These are phyloP conservation scores for Drosophila virilis DNA, from an alignment of 1,140 invertebrate genomes.

Conservation along the genomic window DNA sequence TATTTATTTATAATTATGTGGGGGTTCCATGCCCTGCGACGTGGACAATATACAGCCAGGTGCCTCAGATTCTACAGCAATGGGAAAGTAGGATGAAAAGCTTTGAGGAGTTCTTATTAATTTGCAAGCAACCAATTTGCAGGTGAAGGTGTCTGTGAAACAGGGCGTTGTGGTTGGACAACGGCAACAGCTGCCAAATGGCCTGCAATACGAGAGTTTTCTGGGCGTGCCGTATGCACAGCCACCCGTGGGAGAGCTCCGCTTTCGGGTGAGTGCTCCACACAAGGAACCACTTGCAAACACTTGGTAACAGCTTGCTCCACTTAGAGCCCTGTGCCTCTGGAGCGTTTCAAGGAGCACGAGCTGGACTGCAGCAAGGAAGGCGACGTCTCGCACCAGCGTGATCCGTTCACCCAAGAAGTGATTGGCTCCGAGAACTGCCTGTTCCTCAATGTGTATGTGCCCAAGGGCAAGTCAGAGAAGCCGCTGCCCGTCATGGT, in stretches of 20 bases:
- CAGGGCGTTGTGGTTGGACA: slow-evolving; percentile 72
- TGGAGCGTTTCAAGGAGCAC: slow-evolving; percentile 57
- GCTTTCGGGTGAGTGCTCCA: slow-evolving; percentile 84
- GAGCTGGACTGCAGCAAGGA: slow-evolving; percentile 75
- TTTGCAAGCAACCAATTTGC: not conserved
- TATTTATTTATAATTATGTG: not conserved
- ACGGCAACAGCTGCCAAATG: slow-evolving; percentile 68
- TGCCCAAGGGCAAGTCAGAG: slow-evolving; percentile 58
- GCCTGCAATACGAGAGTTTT: slow-evolving; percentile 84
- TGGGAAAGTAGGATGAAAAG: slow-evolving; percentile 46
- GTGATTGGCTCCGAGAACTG: slow-evolving; percentile 66
- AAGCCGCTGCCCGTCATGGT: slow-evolving; percentile 85
- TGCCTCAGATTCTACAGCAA: slow-evolving; percentile 51
- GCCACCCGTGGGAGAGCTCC: slow-evolving; percentile 85
- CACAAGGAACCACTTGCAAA: not conserved
- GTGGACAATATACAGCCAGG: not conserved
- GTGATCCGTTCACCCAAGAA: slow-evolving; percentile 54
- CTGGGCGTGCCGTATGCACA: slow-evolving; percentile 85
- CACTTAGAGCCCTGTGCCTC: slow-evolving; percentile 63
- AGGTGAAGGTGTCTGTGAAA: slow-evolving; percentile 74
- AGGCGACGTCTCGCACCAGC: slow-evolving; percentile 62
- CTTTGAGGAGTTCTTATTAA: not conserved
- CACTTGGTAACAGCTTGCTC: not conserved
- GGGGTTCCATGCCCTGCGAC: not conserved
- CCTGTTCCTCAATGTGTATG: slow-evolving; percentile 84